Base-by-base conservation (phyloP, 1,140 invertebrate genomes). In the Hestina assimilis region DNA sequence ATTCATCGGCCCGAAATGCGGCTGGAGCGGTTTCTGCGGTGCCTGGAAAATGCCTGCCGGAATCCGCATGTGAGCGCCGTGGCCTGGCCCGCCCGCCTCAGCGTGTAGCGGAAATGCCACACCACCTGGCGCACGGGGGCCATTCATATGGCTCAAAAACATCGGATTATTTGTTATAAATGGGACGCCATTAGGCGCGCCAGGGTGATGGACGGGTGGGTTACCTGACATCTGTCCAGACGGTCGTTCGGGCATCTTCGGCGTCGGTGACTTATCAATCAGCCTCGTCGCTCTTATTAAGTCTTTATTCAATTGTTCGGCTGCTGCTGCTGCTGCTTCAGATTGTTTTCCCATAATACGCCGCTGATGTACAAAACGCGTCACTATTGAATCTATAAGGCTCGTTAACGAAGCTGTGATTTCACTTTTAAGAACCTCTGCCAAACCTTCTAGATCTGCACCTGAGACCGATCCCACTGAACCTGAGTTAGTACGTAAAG, bases 371-470 rank as follows among this genome's bases (percentile, higher is more conserved):
- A 96, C 92, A 74, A 96, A 97, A 60, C 95, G 92, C 9, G 93
- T 93, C 35, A 98, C 91, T 45, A 97, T 95, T 6, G 93, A 95
- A 83, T 98, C 97, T 56, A 98, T 96, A n/a, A 97, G 89, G 54
- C 93, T 94, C 3, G 93, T 92, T 33, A 97, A 79, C 3, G 94
- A 96, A 46, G 95, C 92, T 9, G 94, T 94, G 53, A 98, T 95
- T 90, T 98, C 96, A 26, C 92, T 93, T 89, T 98, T 98, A 1
- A 98, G 90, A 35, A 94, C 93, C 66, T 98, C 96, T 4, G 96
- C 95, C 33, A 98, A 89, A 41, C 94, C 94, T 84, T 98, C 95
- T 1, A 97, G 89, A 75, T 97, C 96, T 9, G 93, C 90, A 17
- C 92, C 93, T 0, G 92, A 92, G 59, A 93, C 91, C 21, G 93